Conservation (phyloP, 2,888 invertebrate species). For the Euzophera pinguis region DNA sequence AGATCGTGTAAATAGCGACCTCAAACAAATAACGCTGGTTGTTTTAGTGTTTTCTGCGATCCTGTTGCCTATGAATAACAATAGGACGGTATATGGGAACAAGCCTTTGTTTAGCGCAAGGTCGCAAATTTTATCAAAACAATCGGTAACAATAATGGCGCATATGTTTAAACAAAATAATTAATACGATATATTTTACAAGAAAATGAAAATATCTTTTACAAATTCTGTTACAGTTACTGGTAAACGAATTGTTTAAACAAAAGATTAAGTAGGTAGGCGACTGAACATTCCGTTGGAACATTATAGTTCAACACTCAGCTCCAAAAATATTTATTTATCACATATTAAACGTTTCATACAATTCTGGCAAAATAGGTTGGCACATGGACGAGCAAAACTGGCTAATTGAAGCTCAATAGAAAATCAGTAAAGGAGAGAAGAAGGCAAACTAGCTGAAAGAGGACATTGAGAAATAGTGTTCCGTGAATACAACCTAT, state of each 20-base stretch:
- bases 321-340: not conserved
- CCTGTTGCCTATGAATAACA: conserved; percentile 15
- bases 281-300: too few species aligned
- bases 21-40: conserved; percentile 4
- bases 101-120: conserved; percentile 24
- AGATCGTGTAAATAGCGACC: not conserved
- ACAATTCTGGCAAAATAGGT: conserved; percentile 13
- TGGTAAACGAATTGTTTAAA: not conserved
- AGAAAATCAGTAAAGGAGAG: conserved; percentile 29
- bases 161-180: conserved; percentile 1
- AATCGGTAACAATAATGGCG: not conserved
- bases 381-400: conserved; percentile 30
- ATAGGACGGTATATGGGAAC: conserved; percentile 17
- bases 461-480: not conserved
- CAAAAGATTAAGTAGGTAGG: not conserved
- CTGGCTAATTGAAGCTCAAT: conserved; percentile 42
- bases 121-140: conserved; percentile 20
- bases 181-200: not conserved
- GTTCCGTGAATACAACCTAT: too few species aligned
- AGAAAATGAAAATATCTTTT: not conserved
- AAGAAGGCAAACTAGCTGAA: not conserved
- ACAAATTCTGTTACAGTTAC: not conserved
- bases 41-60: conserved; percentile 5
- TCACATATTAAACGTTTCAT: not conserved
- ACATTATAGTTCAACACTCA: too few species aligned